phyloP scores from a whole-genome alignment of 2,888 invertebrate genomes.

The Trachelus stipa region DNA sequence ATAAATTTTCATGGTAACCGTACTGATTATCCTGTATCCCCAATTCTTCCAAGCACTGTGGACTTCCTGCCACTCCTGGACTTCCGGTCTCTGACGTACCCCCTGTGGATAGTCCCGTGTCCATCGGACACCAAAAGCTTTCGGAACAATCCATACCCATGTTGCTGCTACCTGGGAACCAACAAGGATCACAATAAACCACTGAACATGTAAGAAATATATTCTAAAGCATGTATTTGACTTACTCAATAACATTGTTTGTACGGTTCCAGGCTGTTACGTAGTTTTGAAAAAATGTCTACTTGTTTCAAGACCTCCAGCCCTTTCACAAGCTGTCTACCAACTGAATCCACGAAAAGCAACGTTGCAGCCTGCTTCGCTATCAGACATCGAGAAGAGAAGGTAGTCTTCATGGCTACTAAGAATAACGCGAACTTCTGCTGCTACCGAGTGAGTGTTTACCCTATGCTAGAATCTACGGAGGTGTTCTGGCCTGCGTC shows the following conservation, averaged over 20 bases:
- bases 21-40: slow-evolving; percentile 13
- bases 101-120: slow-evolving; percentile 12
- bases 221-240: not conserved
- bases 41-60: slow-evolving; percentile 17
- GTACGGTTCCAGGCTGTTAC: not conserved
- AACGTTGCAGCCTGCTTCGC: not conserved
- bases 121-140: slow-evolving; percentile 20
- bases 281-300: not conserved
- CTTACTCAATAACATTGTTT: not conserved
- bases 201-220: not conserved
- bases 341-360: not conserved
- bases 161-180: not conserved
- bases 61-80: slow-evolving; percentile 13
- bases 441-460: slow-evolving; percentile 43
- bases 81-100: slow-evolving; percentile 20
- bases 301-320: not conserved
- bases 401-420: slow-evolving; percentile 23
- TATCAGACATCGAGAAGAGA: not conserved
- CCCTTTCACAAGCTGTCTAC: not conserved
- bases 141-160: not conserved
- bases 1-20: not conserved
- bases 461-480: slow-evolving; percentile 31
- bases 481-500: slow-evolving; percentile 54
- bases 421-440: slow-evolving; percentile 43
- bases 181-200: not conserved